These are phyloP conservation scores for Crocodylus rhombifer DNA, from an alignment of 2,797 vertebrate species.

Conservation along the genomic window DNA sequence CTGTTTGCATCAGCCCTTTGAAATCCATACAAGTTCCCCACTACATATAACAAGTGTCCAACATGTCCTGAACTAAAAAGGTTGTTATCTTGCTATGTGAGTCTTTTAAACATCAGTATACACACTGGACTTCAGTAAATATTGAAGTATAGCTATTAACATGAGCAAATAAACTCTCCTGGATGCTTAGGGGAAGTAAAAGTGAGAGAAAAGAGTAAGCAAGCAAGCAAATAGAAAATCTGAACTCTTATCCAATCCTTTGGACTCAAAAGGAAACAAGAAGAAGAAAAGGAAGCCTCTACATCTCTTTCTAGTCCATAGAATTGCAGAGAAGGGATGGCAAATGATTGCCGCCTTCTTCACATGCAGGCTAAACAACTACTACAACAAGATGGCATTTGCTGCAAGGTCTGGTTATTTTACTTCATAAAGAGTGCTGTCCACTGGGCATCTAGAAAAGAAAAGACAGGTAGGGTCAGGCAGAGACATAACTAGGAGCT, in stretches of 20 bases:
- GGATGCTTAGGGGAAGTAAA: not conserved
- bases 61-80: not conserved
- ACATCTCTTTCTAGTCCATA: not conserved
- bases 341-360: too few relatives aligned
- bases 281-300: not conserved
- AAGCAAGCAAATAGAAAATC: not conserved
- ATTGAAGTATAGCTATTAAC: not conserved
- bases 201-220: not conserved
- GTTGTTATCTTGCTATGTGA: not conserved
- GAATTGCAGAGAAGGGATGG: not conserved
- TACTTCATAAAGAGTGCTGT: too few relatives aligned
- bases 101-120: not conserved
- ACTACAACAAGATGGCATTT: too few relatives aligned
- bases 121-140: not conserved
- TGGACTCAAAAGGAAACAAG: not conserved
- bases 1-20: not conserved
- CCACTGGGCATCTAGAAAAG: too few relatives aligned
- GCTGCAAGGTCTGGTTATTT: too few relatives aligned
- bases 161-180: not conserved
- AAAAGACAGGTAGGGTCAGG: too few relatives aligned
- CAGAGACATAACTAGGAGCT: too few relatives aligned
- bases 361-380: too few relatives aligned
- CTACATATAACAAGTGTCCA: not conserved
- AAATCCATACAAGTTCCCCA: not conserved
- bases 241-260: not conserved